Conservation (phyloP, 1,140 invertebrate genomes). For the Philopotamus ludificatus region DNA sequence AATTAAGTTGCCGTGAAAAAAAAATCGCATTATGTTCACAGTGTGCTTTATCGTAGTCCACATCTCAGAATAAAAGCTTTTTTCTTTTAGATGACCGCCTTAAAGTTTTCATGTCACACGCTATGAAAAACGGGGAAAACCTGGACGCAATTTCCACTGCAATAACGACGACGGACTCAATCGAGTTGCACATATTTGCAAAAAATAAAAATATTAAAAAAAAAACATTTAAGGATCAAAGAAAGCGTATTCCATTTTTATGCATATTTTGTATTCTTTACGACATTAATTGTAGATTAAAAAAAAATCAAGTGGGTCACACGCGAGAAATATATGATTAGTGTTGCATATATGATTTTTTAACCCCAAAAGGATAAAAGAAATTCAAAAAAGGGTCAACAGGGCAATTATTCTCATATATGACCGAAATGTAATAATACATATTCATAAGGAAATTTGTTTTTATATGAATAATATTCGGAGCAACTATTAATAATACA, state of each 20-base stretch:
- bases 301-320: slow-evolving; percentile 18
- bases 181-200: too few relatives aligned
- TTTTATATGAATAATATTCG: too few relatives aligned
- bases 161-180: not conserved
- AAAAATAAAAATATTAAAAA: not conserved
- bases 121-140: slow-evolving; percentile 3
- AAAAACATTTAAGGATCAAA: not conserved
- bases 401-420: too few relatives aligned
- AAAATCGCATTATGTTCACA: not conserved
- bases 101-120: slow-evolving; percentile 1
- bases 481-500: too few relatives aligned
- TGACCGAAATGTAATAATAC: too few relatives aligned
- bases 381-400: too few relatives aligned
- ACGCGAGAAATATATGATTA: slow-evolving; percentile 5
- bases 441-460: not conserved
- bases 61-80: slow-evolving; percentile 6
- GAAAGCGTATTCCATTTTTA: not conserved
- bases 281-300: slow-evolving; percentile 16
- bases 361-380: too few relatives aligned
- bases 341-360: too few relatives aligned
- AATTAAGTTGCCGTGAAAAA: not conserved
- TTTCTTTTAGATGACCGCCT: not conserved
- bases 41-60: not conserved
- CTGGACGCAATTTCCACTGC: not conserved
- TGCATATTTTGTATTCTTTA: not conserved